Percentiles rank a stretch among this genome's conserved stretches.
phyloP scores from a whole-genome alignment of 2,113 vertebrate species.

The Dunckerocampus dactyliophorus region DNA sequence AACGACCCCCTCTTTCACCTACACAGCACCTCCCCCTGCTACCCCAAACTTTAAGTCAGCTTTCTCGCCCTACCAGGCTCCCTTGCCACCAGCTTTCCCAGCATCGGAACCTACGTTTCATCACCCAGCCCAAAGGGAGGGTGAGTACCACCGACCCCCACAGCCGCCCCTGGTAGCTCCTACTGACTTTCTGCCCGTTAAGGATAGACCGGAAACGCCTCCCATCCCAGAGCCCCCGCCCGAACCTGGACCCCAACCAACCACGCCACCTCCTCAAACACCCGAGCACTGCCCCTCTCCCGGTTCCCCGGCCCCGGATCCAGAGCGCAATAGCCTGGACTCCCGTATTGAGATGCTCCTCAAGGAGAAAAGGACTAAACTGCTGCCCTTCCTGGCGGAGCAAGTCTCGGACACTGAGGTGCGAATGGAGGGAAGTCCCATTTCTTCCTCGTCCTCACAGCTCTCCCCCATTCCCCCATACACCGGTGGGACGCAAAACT shows the following conservation, averaged over 20 bases:
- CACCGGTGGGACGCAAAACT: constrained; percentile 71
- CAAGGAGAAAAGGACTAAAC: constrained; percentile 91
- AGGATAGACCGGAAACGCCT: constrained; percentile 81
- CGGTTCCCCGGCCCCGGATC: constrained; percentile 81
- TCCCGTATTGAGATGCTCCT: constrained; percentile 97
- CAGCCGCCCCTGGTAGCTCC: constrained; percentile 64
- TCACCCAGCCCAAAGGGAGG: constrained; percentile 75
- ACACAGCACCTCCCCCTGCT: constrained; percentile 77
- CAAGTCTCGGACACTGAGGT: constrained; percentile 88
- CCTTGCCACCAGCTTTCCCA: constrained; percentile 76
- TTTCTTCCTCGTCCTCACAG: constrained; percentile 96
- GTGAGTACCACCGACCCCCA: constrained; percentile 79
- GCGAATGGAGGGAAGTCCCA: constrained; percentile 93
- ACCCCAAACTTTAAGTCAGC: constrained; percentile 82
- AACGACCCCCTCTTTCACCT: constrained; percentile 57
- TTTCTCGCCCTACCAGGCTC: constrained; percentile 87
- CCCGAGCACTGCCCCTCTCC: constrained; percentile 86
- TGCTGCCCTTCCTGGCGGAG: constrained; percentile 87
- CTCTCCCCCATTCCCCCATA: constrained; percentile 86
- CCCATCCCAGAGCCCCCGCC: constrained; percentile 82
- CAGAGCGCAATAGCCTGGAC: constrained; percentile 92
- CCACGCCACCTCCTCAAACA: constrained; percentile 75
- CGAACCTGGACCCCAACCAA: constrained; percentile 68
- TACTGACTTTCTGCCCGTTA: constrained; percentile 73
- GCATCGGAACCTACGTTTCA: constrained; percentile 77